Evolutionary conservation across 2,888 invertebrate genomes (phyloP), one percentile per base, ranked within the genome.

Genomic region (Lepidochrysops patricia): DNA sequence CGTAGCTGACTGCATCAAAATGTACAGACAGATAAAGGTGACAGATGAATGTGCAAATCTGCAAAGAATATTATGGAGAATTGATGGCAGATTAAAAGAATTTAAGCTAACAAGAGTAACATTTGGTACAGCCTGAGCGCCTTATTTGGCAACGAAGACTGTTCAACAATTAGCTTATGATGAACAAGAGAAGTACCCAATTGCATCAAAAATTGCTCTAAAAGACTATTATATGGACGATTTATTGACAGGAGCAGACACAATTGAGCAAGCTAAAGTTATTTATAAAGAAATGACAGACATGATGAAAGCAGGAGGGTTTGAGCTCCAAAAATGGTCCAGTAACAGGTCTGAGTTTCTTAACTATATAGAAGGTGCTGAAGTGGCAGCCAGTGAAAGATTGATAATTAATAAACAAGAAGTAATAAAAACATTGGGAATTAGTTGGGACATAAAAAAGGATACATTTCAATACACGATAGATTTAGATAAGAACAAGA

Each of bases 61-160:
- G 27, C 34, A 57, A 23, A 32, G 56, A 35, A 57, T 57, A 9
- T 34, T 34, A 9, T 57, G 56, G 56, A 32, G 32, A 34, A 2
- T 19, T 12, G 9, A 32, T 34, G 56, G 32, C 2, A 32, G 12
- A 0, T 3, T 57, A 19, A 29, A 57, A 6, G 32, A 57, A 19
- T 57, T 9, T n/a, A 23, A 23, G 1, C 32, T 57, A 2, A 91
- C 91, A 1, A 92, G 91, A 71, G 93, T 93, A 70, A 93, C 93
- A 0, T 62, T 61, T 37, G 62, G 64, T 57, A 66, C 62, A 9
- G 58, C 68, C 1, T 63, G 61, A 6, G 67, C 67, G 0, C 68
- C 67, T 9, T 68, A 66, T 34, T 57, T 65, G 2, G 68, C 67
- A 0, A 64, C 66, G 1, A 61, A 52, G n/a, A 60, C 63, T 0